A percentile compares a stretch with the other conserved stretches of the same genome.
Evolutionary conservation across 1,140 invertebrate species (phyloP).

Genomic region (Saccostrea glomerata): DNA sequence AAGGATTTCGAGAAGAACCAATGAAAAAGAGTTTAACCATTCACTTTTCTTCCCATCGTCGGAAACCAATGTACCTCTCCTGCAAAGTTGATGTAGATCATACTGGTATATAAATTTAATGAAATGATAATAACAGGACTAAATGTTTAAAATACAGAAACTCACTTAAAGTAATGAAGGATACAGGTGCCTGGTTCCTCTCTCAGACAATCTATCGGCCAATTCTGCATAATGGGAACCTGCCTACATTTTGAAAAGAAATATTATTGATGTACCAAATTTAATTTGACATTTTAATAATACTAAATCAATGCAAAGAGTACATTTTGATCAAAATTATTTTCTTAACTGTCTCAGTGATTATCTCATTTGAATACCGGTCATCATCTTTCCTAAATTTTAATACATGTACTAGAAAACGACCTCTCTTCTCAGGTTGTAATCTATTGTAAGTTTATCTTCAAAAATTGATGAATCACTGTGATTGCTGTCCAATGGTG

Average conservation of each 20-base stretch:
- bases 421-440: no score
- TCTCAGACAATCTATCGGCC: conserved; percentile 66
- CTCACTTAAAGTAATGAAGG: conserved; percentile 74
- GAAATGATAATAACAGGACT: not conserved
- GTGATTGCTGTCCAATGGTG: no score
- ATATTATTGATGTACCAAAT: no score
- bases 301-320: no score
- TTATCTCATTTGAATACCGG: no score
- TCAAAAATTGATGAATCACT: no score
- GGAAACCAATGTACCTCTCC: conserved; percentile 69
- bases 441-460: no score
- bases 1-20: not conserved
- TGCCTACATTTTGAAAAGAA: conserved; percentile 51
- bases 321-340: no score
- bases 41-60: conserved; percentile 70
- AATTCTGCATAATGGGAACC: conserved; percentile 66
- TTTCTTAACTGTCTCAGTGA: no score
- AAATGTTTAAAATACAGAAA: not conserved
- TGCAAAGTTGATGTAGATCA: conserved; percentile 42
- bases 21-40: conserved; percentile 59
- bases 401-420: no score
- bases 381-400: no score
- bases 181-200: conserved; percentile 69
- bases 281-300: no score
- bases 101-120: not conserved